These are phyloP conservation scores for Eulithis testata DNA, from an alignment of 2,888 invertebrate genomes.

Conservation along the genomic window DNA sequence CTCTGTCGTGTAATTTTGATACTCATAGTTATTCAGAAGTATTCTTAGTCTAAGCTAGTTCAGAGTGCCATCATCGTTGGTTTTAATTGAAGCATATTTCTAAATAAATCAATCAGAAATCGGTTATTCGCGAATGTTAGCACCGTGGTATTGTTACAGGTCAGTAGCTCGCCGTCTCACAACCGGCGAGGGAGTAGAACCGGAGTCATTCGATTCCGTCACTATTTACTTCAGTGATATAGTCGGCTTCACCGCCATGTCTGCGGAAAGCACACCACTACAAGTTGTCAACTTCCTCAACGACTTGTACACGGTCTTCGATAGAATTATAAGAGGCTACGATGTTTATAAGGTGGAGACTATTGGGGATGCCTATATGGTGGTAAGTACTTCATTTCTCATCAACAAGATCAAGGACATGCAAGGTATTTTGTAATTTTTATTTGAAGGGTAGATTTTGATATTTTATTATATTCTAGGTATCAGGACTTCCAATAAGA, in stretches of 20 bases:
- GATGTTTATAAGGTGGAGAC: slow-evolving; percentile 99
- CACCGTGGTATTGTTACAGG: slow-evolving; percentile 40
- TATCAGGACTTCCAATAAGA: slow-evolving; percentile 93
- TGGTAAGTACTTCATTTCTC: slow-evolving; percentile 71
- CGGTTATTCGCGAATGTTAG: slow-evolving; percentile 1
- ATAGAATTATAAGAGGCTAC: slow-evolving; percentile 97
- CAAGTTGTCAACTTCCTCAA: slow-evolving; percentile 98
- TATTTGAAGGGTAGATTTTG: too few species aligned
- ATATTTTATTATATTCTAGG: slow-evolving; percentile 75
- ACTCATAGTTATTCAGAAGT: too few species aligned
- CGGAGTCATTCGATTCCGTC: slow-evolving; percentile 96
- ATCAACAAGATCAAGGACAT: too few species aligned
- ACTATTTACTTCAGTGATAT: slow-evolving; percentile 99
- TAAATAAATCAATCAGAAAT: not conserved
- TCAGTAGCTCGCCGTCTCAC: slow-evolving; percentile 95
- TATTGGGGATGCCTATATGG: slow-evolving; percentile 92
- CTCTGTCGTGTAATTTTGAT: too few species aligned
- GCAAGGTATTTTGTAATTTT: too few species aligned
- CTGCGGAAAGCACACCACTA: slow-evolving; percentile 96
- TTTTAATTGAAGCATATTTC: too few species aligned
- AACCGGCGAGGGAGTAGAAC: slow-evolving; percentile 94
- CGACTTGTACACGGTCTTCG: slow-evolving; percentile 98
- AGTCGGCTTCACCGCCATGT: slow-evolving; percentile 98
- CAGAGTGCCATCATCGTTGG: too few species aligned
- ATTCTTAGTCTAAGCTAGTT: too few species aligned